These are phyloP conservation scores for Pygathrix nemaeus DNA, from an alignment of 2,113 vertebrate genomes.

Conservation along the genomic window DNA sequence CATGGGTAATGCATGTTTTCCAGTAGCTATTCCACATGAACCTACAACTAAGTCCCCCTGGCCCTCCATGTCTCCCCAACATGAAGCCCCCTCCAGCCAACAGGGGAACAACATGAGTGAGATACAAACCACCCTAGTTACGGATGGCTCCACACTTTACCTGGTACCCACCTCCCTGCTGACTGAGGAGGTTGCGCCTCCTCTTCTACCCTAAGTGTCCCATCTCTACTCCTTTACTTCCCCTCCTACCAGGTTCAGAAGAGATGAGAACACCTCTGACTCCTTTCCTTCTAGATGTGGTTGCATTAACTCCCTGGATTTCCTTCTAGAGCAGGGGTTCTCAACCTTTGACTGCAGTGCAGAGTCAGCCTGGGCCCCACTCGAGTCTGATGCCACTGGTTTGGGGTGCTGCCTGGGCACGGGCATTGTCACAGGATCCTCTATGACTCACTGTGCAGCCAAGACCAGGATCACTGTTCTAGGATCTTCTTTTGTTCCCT, in stretches of 20 bases:
- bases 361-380: background rate
- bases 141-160: background rate
- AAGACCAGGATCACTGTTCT: background rate
- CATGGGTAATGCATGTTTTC: rapidly evolving
- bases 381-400: background rate
- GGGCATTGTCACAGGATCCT: background rate
- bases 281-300: background rate
- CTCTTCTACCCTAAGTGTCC: background rate
- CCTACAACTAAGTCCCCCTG: no score
- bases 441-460: background rate
- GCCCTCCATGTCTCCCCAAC: background rate
- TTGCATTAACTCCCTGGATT: no score
- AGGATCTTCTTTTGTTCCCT: background rate
- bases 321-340: background rate
- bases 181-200: background rate
- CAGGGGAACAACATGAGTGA: background rate
- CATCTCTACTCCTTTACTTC: background rate
- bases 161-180: background rate
- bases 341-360: background rate
- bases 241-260: background rate
- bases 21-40: no score
- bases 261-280: background rate
- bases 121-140: background rate
- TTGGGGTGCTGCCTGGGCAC: no score
- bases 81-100: background rate